These are phyloP conservation scores for Athalia cordata DNA, from an alignment of 2,888 invertebrate genomes.

Conservation along the genomic window DNA sequence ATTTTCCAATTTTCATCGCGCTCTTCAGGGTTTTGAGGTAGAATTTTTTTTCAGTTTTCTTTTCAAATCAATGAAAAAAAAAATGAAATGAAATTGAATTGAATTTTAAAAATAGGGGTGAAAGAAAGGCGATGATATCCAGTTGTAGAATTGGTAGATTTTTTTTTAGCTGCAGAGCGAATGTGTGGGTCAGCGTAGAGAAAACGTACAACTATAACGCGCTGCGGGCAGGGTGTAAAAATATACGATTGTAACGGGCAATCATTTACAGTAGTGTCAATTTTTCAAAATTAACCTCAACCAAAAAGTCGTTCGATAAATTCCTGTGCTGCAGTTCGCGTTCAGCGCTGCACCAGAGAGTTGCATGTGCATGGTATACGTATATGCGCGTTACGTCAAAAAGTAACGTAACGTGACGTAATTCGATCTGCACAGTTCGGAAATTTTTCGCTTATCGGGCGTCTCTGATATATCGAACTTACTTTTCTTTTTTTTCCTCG, in stretches of 20 bases:
- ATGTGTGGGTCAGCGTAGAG: not conserved
- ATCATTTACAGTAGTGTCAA: conserved; percentile 53
- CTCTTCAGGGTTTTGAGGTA: too few relatives aligned
- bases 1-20: too few relatives aligned
- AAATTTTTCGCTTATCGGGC: conserved; percentile 52
- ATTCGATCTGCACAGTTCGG: conserved; percentile 66
- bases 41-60: too few relatives aligned
- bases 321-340: conserved; percentile 51
- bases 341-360: not conserved
- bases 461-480: conserved; percentile 34
- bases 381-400: conserved; percentile 56
- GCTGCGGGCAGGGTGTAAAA: conserved; percentile 1
- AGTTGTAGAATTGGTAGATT: too few relatives aligned
- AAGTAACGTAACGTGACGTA: conserved; percentile 64
- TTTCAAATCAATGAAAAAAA: too few relatives aligned
- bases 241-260: conserved; percentile 14
- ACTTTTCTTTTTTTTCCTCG: not conserved
- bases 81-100: too few relatives aligned
- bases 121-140: too few relatives aligned
- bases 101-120: too few relatives aligned
- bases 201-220: not conserved
- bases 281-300: conserved; percentile 66
- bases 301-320: conserved; percentile 66
- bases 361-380: too few relatives aligned
- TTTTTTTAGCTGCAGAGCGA: too few relatives aligned